Conservation (phyloP, 1,140 invertebrate genomes). For the Drosophila orena region DNA sequence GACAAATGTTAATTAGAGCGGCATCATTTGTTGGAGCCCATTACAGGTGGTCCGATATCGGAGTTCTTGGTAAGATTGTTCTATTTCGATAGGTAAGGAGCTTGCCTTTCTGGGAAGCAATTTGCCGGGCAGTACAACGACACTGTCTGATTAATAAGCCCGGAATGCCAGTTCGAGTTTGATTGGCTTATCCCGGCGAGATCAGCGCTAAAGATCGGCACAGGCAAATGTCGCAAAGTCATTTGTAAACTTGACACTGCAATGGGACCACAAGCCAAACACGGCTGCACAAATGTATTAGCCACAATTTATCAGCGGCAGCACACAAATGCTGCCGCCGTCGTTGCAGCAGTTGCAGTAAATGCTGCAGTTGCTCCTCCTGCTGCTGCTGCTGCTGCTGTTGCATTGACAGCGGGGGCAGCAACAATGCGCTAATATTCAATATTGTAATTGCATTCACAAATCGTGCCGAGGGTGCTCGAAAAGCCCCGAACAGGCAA, state of each 20-base stretch:
- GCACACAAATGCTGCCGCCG: slow-evolving; percentile 51
- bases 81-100: slow-evolving; percentile 68
- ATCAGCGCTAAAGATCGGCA: slow-evolving; percentile 58
- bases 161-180: slow-evolving; percentile 14
- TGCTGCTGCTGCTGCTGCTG: slow-evolving; percentile 32
- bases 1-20: slow-evolving; percentile 66
- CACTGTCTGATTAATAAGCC: slow-evolving; percentile 74
- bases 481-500: slow-evolving; percentile 13
- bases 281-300: slow-evolving; percentile 74
- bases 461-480: slow-evolving; percentile 66
- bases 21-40: slow-evolving; percentile 66
- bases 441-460: slow-evolving; percentile 84
- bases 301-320: slow-evolving; percentile 71
- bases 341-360: slow-evolving; percentile 39
- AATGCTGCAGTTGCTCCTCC: slow-evolving; percentile 25
- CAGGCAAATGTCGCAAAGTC: slow-evolving; percentile 73
- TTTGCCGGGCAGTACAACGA: slow-evolving; percentile 68
- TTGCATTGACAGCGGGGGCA: slow-evolving; percentile 72
- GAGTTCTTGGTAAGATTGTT: slow-evolving; percentile 74
- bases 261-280: slow-evolving; percentile 64
- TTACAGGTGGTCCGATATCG: slow-evolving; percentile 59
- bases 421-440: slow-evolving; percentile 83
- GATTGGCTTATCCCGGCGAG: slow-evolving; percentile 27
- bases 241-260: slow-evolving; percentile 83
- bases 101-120: slow-evolving; percentile 63